Percentiles rank a stretch among this genome's conserved stretches.
These are phyloP conservation scores for Pseudomugil tenellus DNA, from an alignment of 2,797 vertebrate species.

Conservation along the genomic window DNA sequence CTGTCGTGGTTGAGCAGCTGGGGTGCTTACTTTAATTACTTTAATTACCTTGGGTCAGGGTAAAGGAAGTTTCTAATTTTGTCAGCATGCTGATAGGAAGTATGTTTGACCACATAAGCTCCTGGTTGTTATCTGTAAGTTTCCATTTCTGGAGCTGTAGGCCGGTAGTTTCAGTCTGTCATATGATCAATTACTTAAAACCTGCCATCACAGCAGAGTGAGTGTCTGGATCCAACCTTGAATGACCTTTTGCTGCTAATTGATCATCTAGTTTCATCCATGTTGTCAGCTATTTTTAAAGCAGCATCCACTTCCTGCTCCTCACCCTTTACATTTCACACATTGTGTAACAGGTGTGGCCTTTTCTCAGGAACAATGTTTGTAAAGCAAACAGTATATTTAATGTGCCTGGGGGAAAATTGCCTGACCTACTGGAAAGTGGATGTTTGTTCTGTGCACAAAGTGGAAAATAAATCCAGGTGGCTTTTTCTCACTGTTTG, in stretches of 20 bases:
- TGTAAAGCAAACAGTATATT: constrained; percentile 48
- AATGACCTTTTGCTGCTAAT: constrained; percentile 8
- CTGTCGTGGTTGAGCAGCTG: constrained; percentile 30
- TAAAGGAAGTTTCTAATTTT: constrained; percentile 45
- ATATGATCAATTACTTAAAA: constrained; percentile 10
- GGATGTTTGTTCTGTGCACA: constrained; percentile 52
- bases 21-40: constrained; percentile 5
- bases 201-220: constrained; percentile 31
- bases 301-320: background rate
- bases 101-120: constrained; percentile 30
- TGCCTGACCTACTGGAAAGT: constrained; percentile 45
- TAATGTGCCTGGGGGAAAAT: constrained; percentile 51
- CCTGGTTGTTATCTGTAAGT: constrained; percentile 40
- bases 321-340: constrained; percentile 1
- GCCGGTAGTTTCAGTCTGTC: constrained; percentile 12
- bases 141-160: constrained; percentile 40
- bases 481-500: constrained; percentile 47
- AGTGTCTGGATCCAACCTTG: constrained; percentile 11
- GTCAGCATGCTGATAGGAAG: constrained; percentile 3
- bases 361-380: constrained; percentile 33
- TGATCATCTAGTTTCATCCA: constrained; percentile 23
- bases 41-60: constrained; percentile 22
- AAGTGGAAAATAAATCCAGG: constrained; percentile 33
- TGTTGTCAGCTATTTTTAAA: background rate
- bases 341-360: constrained; percentile 40